Base-by-base conservation (phyloP, 2,888 invertebrate species). In the Himalopsyche kuldschensis region DNA sequence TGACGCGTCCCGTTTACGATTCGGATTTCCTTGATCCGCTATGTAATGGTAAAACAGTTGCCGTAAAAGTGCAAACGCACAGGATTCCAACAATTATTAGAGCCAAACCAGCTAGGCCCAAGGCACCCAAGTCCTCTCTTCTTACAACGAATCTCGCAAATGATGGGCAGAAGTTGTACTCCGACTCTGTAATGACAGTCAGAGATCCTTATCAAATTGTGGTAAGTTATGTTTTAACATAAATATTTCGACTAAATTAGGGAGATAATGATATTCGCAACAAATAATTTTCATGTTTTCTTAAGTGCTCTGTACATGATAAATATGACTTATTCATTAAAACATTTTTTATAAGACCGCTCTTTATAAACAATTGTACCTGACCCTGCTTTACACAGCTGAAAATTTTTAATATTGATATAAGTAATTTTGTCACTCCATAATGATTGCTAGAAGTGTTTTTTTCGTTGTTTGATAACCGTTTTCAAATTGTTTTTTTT, bases 21-120 rank as follows among this genome's bases (percentile, higher is more conserved):
- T 94, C 93, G 87, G 95, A 96, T 87, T 90, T 91, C 78, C 91
- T 93, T 87, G 93, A 93, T 87, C 91, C 90, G 11, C 88, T 91
- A 48, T 92, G 91, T 88, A 93, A 90, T 88, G 90, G 90, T 47
- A 93, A 90, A 86, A 91, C 89, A 86, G 88, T 90, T 83, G 88
- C 91, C 87, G 90, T 91, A 77, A 89, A 90, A 11, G 87, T 89
- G n/a, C 89, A 90, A 24, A 87, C 89, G 77, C 87, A 92, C 24
- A 91, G 92, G 83, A 93, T 93, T 88, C 96, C 96, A 4, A 96
- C 96, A 69, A 96, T 96, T 88, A 96, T 96, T 84, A 90, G 95
- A 83, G 93, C 94, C 0, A 94, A 94, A 88, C 93, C 93, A 27
- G 91, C 91, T 0, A 91, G 93, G 87, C 92, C 92, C 0, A 92